These are phyloP conservation scores for Paguma larvata DNA, from an alignment of 2,797 vertebrate genomes.

Conservation along the genomic window DNA sequence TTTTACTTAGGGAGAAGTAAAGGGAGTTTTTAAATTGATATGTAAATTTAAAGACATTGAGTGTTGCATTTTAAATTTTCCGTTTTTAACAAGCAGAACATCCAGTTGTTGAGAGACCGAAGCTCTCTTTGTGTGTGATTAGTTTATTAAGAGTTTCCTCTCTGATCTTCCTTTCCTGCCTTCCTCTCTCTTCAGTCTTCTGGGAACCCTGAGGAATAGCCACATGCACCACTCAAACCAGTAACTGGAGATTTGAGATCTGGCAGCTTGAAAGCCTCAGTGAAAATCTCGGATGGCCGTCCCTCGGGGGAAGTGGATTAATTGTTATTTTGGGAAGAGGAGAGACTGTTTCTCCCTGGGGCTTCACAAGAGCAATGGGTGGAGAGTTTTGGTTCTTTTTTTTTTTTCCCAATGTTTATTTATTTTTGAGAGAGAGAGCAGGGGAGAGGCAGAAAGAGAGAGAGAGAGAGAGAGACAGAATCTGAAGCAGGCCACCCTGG, in stretches of 20 bases:
- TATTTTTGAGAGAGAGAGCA: too few species aligned
- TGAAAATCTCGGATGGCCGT: not conserved
- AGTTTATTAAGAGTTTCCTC: conserved; percentile 42
- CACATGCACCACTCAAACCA: not conserved
- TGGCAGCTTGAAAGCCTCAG: conserved; percentile 21
- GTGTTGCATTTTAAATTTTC: conserved; percentile 44
- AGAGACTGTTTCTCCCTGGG: conserved; percentile 51
- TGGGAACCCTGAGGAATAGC: not conserved
- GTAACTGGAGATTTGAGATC: conserved; percentile 56
- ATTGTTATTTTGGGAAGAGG: conserved; percentile 46
- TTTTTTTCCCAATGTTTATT: too few species aligned
- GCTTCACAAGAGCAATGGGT: not conserved
- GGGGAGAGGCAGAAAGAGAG: too few species aligned
- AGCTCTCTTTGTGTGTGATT: conserved; percentile 26
- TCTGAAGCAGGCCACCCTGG: not conserved
- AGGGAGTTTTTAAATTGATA: conserved; percentile 12
- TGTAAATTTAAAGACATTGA: not conserved
- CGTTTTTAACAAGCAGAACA: conserved; percentile 42
- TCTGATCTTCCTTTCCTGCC: not conserved
- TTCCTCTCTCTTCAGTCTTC: conserved; percentile 41
- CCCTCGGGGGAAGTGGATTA: not conserved
- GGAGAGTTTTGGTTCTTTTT: not conserved
- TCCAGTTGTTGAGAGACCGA: not conserved
- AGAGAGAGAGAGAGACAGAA: too few species aligned
- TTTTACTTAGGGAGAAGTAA: conserved; percentile 24